Evolutionary conservation across 2,797 vertebrate genomes (phyloP).

Genomic region (Neoniphon sammara): DNA sequence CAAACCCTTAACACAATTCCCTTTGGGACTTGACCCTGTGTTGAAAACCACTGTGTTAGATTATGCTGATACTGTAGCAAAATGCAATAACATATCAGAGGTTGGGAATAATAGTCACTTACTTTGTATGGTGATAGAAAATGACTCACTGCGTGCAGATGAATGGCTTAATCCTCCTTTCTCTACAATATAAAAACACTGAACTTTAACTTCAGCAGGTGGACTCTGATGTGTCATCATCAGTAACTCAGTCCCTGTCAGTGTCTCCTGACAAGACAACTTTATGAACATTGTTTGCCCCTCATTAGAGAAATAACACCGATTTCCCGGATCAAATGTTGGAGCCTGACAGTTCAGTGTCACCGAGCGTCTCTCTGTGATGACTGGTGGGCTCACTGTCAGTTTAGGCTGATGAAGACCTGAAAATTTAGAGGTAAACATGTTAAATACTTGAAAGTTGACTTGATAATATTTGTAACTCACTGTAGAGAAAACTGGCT

Average conservation of each 20-base stretch:
- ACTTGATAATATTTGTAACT: not conserved
- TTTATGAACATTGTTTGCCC: fast-evolving
- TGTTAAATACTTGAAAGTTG: not conserved
- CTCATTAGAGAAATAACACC: slow-evolving; percentile 44
- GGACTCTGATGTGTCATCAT: fast-evolving
- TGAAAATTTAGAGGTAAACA: slow-evolving; percentile 14
- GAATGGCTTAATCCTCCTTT: fast-evolving
- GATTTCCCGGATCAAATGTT: not conserved
- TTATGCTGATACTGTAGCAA: not conserved
- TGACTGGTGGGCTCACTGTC: not conserved
- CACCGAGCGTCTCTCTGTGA: slow-evolving; percentile 48
- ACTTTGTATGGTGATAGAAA: slow-evolving; percentile 32
- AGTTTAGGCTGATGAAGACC: slow-evolving; percentile 11
- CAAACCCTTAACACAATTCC: too few species aligned
- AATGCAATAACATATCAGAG: not conserved
- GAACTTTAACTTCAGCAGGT: slow-evolving; percentile 28
- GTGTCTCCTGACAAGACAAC: not conserved
- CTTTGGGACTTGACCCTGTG: not conserved
- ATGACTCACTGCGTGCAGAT: not conserved
- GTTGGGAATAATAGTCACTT: not conserved
- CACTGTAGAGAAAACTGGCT: too few species aligned
- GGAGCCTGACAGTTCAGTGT: slow-evolving; percentile 40
- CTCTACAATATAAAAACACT: slow-evolving; percentile 21
- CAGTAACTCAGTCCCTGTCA: slow-evolving; percentile 52
- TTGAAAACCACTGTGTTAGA: too few species aligned